These are phyloP conservation scores for Caenorhabditis virilis DNA, from an alignment of 2,888 invertebrate genomes.

Conservation along the genomic window DNA sequence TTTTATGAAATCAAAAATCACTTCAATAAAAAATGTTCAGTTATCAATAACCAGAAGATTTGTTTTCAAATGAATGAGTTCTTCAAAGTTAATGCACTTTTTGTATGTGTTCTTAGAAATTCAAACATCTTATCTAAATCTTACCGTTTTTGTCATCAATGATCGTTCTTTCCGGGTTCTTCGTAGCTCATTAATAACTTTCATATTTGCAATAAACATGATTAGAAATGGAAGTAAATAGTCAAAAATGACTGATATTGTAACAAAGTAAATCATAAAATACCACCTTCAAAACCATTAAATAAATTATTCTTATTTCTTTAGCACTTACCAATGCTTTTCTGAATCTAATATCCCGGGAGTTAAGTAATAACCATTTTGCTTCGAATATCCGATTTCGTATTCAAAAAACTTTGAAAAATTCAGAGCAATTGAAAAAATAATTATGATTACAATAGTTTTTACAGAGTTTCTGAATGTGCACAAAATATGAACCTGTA, in stretches of 20 bases:
- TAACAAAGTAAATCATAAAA: constrained; percentile 27
- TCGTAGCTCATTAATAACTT: constrained; percentile 29
- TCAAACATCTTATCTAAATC: no score
- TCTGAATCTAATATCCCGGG: constrained; percentile 20
- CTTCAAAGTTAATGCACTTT: no score
- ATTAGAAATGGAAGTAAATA: constrained; percentile 32
- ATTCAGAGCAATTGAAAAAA: constrained; percentile 27
- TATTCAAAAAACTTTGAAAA: constrained; percentile 34
- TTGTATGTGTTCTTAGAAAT: no score
- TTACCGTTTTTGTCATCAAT: constrained; percentile 28
- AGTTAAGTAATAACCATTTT: constrained; percentile 13
- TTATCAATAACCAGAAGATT: no score
- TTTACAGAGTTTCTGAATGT: constrained; percentile 30
- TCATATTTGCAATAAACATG: constrained; percentile 36
- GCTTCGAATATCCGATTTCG: constrained; percentile 8
- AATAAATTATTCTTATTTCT: not conserved
- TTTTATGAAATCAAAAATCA: no score
- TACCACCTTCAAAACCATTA: constrained; percentile 19
- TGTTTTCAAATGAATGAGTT: no score
- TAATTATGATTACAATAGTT: constrained; percentile 16
- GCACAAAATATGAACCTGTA: constrained; percentile 36
- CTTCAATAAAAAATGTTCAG: no score
- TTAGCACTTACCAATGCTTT: constrained; percentile 11
- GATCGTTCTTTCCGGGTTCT: constrained; percentile 20
- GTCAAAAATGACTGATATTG: constrained; percentile 28